Evolutionary conservation across 2,888 invertebrate species (phyloP), one percentile per base, ranked within the genome.

Genomic region (Aromia moschata): DNA sequence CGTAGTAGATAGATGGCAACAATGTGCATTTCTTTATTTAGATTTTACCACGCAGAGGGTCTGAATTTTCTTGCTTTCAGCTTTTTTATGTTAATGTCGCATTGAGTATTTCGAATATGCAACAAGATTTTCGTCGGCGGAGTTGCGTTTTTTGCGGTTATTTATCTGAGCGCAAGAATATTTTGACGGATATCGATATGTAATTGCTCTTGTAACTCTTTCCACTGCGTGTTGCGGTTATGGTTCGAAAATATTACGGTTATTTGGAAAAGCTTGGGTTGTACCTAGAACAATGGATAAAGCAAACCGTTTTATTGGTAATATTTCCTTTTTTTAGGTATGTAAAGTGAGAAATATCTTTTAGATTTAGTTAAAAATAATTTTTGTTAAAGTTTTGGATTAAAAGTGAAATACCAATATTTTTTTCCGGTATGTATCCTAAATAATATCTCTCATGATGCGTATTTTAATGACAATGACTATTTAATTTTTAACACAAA

Each of bases 41-140:
- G n/a, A n/a, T n/a, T 17, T 31, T 15, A 16, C 5, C 17, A 31
- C 17, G 31, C 37, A 41, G 31, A 41, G 52, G 52, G 52, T 41
- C 41, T 52, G 52, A 41, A 41, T 52, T 40, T 51, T 52, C 52
- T 41, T 31, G 52, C 52, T 52, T 52, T 18, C 52, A 52, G 52
- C 41, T 31, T 18, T 49, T 49, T 11, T 37, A 36, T 38, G 1
- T 1, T 38, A 16, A 16, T 30, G n/a, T 33, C n/a, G 10, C 10
- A 33, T n/a, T 33, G n/a, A 33, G n/a, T 33, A 33, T 33, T 33
- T 33, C 11, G n/a, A 3, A 11, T 2, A 33, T 10, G 10, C n/a
- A 7, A 11, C 7, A 33, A 11, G 33, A 25, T 33, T 33, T 10
- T 11, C 33, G 33, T 11, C 11, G 25, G 25, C 7, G 25, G 33